These are phyloP conservation scores for Lutjanus campechanus DNA, from an alignment of 2,797 vertebrate species.

Conservation along the genomic window DNA sequence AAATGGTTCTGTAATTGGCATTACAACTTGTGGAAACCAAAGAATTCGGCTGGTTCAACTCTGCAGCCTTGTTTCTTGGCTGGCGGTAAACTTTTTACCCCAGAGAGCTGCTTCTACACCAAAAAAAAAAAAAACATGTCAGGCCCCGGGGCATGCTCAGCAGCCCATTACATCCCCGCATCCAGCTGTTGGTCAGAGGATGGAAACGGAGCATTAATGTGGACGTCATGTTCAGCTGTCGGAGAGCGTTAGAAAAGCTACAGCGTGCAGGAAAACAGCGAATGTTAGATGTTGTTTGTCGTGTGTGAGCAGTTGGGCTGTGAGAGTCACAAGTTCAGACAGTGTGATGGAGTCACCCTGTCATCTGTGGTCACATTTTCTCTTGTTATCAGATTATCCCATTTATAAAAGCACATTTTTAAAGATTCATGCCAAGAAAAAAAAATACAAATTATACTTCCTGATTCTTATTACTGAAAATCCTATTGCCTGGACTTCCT, in stretches of 20 bases:
- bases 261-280: conserved; percentile 15
- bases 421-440: background rate
- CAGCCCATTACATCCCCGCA: background rate
- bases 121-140: conserved; percentile 13
- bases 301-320: background rate
- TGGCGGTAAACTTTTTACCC: conserved; percentile 34
- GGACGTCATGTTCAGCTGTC: conserved; percentile 44
- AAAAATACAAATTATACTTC: background rate
- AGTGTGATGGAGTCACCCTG: background rate
- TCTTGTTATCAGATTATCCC: conserved; percentile 14
- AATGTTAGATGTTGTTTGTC: background rate
- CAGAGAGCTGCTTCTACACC: conserved; percentile 32
- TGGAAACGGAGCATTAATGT: background rate
- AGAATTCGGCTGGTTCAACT: conserved; percentile 41
- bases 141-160: conserved; percentile 6
- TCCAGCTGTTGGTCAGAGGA: conserved; percentile 47
- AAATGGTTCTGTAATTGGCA: conserved; percentile 63
- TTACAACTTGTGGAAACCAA: conserved; percentile 64
- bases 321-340: conserved; percentile 24
- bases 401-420: conserved; percentile 8
- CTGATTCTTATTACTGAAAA: background rate
- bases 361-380: background rate
- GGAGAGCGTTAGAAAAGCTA: background rate
- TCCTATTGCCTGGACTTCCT: background rate
- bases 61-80: conserved; percentile 45